Evolutionary conservation across 2,888 invertebrate species (phyloP), one percentile per base, ranked within the genome.

Genomic region (Clostera curtula): DNA sequence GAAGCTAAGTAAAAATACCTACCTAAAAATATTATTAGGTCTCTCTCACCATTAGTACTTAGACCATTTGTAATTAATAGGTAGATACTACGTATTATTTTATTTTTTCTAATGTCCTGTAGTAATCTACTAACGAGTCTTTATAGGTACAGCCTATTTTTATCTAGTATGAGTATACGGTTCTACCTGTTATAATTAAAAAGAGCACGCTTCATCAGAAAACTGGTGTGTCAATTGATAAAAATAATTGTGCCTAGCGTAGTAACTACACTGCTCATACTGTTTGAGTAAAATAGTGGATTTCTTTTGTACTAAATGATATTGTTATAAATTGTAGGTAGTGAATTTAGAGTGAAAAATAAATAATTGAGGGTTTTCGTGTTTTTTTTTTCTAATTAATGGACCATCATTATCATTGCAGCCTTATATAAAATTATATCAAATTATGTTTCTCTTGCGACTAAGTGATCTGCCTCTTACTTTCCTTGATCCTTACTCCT

Each of bases 231-330:
- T 83, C 82, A 83, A 83, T 83, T 83, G 79, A 72, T 67, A 59
- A 59, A 55, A 67, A 64, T 60, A 67, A 75, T 79, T 79, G 82
- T 82, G 82, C 82, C 82, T 83, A 82, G 79, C 53, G 54, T 77
- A 73, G 64, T 56, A 62, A 36, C 39, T 47, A 50, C 44, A 60
- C 49, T 49, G 62, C 63, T 70, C 63, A 65, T 69, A n/a, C n/a
- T 60, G 57, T 56, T 56, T 54, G 35, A n/a, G 49, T 44, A 25
- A 32, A 36, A 46, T 38, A 38, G 37, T 44, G 40, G 31, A 35
- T 41, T 53, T 44, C 29, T 36, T 43, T 37, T 45, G 23, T 49
- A 49, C 36, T 40, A 37, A 36, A 42, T 38, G 43, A 34, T 28
- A 55, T 38, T 41, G 46, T 35, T 38, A 56, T 51, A 51, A n/a